Base-by-base conservation (phyloP, 2,113 vertebrate genomes). In the Chloropsis cyanopogon region DNA sequence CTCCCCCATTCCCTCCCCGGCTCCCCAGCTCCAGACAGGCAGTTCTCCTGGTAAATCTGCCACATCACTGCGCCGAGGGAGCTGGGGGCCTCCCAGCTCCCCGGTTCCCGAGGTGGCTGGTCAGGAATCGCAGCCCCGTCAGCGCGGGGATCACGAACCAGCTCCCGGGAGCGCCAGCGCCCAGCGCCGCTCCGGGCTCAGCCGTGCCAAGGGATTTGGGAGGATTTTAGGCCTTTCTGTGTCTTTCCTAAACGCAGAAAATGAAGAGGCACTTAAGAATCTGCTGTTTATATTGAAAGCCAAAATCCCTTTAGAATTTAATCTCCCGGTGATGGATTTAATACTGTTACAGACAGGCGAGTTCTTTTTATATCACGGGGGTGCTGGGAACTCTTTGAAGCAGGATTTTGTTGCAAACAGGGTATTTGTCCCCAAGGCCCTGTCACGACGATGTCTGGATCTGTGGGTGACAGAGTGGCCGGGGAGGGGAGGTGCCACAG, bases 301-400 rank as follows among this genome's bases (percentile, higher is more conserved):
- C 83, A 66, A 96, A 97, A 96, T 97, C 96, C 95, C 94, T 86
- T 96, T 93, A 93, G 96, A 95, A 95, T 97, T 97, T 97, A 97
- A 97, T 97, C 96, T 97, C 91, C 86, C 3, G 5, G 92, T 90
- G 95, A 95, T 90, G 95, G 96, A 95, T 97, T 97, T 96, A 95
- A 95, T 96, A 82, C 88, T 92, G 73, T 92, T 92, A 93, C 87
- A 95, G 95, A 46, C 95, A 94, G 95, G 49, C 15, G 26, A 81
- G 95, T 72, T 84, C 92, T 90, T 90, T 79, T 95, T 95, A 76
- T 84, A 92, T 86, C 44, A 1, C 21, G 1, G 77, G 72, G 66
- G 61, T 52, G 7, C 60, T 78, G 90, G 93, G 21, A 70, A 44
- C 63, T 42, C 92, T 96, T 94, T 93, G 96, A 95, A 95, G 91